Evolutionary conservation across 92 coral and sea anemone genomes (phyloP), one percentile per base, ranked within the genome.

Genomic region (Zoanthus sociatus): DNA sequence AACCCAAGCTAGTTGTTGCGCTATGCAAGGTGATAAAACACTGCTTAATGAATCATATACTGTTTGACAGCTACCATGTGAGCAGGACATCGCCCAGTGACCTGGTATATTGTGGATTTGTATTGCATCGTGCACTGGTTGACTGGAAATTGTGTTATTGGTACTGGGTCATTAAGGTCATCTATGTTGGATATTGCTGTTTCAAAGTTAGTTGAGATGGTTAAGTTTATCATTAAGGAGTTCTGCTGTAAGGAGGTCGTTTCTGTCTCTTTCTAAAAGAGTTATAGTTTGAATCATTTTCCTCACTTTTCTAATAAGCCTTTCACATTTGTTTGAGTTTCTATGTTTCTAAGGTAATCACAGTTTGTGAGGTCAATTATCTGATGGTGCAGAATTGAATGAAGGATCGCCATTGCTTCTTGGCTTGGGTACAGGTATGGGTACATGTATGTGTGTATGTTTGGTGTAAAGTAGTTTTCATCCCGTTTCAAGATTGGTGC

Each of bases 21-120:
- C 60, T 58, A 60, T 61, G 15, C 72, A 77, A 77, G 83, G 64
- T 77, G 83, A 77, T 77, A 75, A 76, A 10, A 68, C 81, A 73
- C n/a, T 77, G 54, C 58, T 42, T 37, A 69, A 3, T 10, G 84
- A 86, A 70, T 77, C 89, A 76, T 76, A 86, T 7, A 86, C 89
- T 60, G 89, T 86, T 47, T 66, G 66, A 30, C 6, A 7, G 54
- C 89, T 69, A 17, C 89, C 89, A 64, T 61, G 54, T 15, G 74
- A 76, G 66, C 83, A 75, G 44, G 89, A 76, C 89, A 86, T 86
- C 64, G 64, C 63, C 89, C 84, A 86, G 89, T 86, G 20, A 61
- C 68, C 68, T 61, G 68, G 26, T 18, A 71, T 55, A 37, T 85
- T 81, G 56, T 85, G 82, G 45, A 85, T 85, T 63, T 85, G 82